Conservation (phyloP, 2,113 vertebrate genomes). For the Hiodon alosoides region DNA sequence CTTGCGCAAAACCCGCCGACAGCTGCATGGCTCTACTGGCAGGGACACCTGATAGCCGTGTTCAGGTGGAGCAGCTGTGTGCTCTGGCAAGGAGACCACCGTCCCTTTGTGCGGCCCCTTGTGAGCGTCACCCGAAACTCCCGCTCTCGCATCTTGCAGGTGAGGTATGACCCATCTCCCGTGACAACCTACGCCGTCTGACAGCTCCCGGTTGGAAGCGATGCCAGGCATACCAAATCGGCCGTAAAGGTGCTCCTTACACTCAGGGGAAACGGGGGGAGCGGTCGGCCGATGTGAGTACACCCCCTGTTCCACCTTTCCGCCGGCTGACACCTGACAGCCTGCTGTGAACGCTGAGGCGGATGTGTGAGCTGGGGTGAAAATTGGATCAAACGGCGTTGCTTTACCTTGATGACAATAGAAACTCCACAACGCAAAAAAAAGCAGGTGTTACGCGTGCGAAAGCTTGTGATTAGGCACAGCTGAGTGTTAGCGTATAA, state of each 20-base stretch:
- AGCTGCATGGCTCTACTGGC: neutral
- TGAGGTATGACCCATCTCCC: too few species aligned
- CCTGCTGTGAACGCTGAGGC: neutral
- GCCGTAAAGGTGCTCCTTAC: too few species aligned
- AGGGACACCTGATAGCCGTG: neutral
- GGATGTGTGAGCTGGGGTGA: neutral
- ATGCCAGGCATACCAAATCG: too few species aligned
- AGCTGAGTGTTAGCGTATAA: too few species aligned
- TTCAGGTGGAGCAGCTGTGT: slow-evolving; percentile 7
- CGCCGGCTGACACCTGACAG: neutral
- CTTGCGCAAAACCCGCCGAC: neutral
- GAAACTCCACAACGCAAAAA: too few species aligned
- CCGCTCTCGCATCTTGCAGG: neutral
- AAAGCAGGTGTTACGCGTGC: neutral
- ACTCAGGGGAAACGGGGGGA: too few species aligned
- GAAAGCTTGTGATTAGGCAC: neutral
- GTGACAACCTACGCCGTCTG: too few species aligned
- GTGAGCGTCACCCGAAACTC: neutral
- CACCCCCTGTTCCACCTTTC: neutral
- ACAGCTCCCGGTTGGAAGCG: too few species aligned
- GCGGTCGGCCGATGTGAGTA: too few species aligned
- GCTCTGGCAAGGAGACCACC: slow-evolving; percentile 3
- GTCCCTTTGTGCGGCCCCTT: neutral
- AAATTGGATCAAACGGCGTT: neutral
- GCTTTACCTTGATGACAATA: neutral